Conservation (phyloP, 2,113 vertebrate species). For the Cebus imitator region DNA sequence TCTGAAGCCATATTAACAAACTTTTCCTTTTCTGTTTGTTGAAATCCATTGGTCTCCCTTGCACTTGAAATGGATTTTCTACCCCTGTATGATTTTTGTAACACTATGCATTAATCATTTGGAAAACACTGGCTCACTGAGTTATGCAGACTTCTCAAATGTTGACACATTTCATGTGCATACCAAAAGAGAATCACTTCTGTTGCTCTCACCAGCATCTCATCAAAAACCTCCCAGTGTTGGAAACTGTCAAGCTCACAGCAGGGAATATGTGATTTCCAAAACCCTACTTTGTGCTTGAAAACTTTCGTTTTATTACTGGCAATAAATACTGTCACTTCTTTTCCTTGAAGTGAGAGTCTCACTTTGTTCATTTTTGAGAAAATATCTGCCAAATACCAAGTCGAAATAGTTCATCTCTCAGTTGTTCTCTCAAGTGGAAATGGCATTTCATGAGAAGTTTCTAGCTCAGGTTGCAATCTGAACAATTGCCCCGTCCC, state of each 20-base stretch:
- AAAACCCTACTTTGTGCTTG: background rate
- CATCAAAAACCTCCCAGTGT: too few relatives aligned
- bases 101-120: accelerated
- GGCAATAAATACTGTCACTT: background rate
- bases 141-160: background rate
- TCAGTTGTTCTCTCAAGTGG: background rate
- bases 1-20: accelerated
- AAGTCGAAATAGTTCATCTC: background rate
- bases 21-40: background rate
- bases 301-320: background rate
- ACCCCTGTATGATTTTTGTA: background rate
- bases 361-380: background rate
- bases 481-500: background rate
- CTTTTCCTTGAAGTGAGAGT: background rate
- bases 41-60: background rate
- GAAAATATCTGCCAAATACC: background rate
- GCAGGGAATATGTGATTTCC: background rate
- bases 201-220: accelerated
- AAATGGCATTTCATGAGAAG: background rate
- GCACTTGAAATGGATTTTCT: accelerated
- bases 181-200: background rate
- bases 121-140: background rate
- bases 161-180: accelerated
- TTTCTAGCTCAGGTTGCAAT: background rate
- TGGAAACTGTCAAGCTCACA: background rate